Percentiles rank a stretch among this genome's conserved stretches.
Evolutionary conservation across 2,113 vertebrate genomes (phyloP).

Genomic region (Scatophagus argus): DNA sequence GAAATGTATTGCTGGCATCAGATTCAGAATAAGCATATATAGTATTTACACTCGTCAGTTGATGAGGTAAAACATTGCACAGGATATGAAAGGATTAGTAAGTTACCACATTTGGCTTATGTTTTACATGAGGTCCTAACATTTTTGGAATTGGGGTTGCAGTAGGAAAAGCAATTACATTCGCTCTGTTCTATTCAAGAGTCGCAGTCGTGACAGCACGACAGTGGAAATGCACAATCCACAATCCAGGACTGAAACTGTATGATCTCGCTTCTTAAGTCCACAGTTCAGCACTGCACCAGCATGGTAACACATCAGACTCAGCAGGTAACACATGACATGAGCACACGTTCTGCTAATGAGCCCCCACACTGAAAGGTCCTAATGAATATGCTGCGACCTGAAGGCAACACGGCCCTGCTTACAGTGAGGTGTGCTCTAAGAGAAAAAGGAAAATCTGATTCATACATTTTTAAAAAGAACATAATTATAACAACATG

Average conservation of each 20-base stretch:
- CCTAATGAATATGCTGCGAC: slow-evolving; percentile 29
- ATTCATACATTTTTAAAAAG: slow-evolving; percentile 35
- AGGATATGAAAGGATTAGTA: too few relatives aligned
- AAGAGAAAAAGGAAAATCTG: slow-evolving; percentile 20
- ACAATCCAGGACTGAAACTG: neutral
- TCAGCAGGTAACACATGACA: slow-evolving; percentile 1
- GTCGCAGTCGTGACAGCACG: neutral
- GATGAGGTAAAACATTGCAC: too few relatives aligned
- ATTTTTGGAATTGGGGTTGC: too few relatives aligned
- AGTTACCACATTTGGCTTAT: too few relatives aligned
- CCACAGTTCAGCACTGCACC: neutral
- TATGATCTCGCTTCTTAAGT: neutral
- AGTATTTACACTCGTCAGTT: too few relatives aligned
- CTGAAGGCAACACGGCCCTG: neutral
- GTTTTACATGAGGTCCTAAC: too few relatives aligned
- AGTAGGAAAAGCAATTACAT: neutral
- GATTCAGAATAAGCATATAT: too few relatives aligned
- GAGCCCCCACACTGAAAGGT: neutral
- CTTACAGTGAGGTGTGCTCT: neutral
- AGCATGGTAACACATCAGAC: neutral
- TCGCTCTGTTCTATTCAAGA: neutral
- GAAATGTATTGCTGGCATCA: too few relatives aligned
- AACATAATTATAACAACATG: slow-evolving; percentile 44
- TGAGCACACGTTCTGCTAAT: slow-evolving; percentile 19
- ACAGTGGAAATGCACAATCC: neutral